Evolutionary conservation across 2,888 invertebrate species (phyloP).

Genomic region (Nomada fabriciana): DNA sequence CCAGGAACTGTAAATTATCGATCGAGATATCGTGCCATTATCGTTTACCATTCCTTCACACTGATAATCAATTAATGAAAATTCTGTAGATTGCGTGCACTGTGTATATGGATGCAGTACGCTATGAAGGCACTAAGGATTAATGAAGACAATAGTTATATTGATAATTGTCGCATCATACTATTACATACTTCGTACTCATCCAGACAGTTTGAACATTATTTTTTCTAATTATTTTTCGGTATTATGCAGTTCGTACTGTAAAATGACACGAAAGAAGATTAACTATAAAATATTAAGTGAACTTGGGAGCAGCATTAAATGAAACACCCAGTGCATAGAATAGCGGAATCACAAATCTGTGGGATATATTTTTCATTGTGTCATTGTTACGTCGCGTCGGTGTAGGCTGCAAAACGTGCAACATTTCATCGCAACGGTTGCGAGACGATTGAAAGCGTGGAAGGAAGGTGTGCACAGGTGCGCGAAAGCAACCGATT

Average conservation of each 20-base stretch:
- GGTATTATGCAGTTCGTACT: not conserved
- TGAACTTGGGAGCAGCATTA: too few species aligned
- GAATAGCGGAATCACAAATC: not conserved
- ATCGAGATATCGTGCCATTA: not conserved
- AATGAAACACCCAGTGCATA: not conserved
- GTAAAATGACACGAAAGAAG: not conserved
- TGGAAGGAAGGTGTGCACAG: conserved; percentile 60
- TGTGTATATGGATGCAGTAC: not conserved
- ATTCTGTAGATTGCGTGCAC: not conserved
- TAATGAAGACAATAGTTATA: not conserved
- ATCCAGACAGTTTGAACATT: not conserved
- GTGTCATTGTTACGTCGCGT: conserved; percentile 18
- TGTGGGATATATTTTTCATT: conserved; percentile 6
- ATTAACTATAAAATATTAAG: too few species aligned
- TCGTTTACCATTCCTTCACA: not conserved
- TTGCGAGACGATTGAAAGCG: conserved; percentile 57
- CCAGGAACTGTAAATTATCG: not conserved
- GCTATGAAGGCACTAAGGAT: not conserved
- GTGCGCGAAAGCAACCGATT: conserved; percentile 52
- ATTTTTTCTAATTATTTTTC: not conserved
- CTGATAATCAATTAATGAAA: not conserved
- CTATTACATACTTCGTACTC: not conserved
- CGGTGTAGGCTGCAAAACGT: conserved; percentile 10
- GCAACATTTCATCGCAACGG: conserved; percentile 28
- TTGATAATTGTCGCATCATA: not conserved